Percentiles rank a stretch among this genome's conserved stretches.
phyloP scores from a whole-genome alignment of 2,797 vertebrate genomes.

The Lates japonicus region DNA sequence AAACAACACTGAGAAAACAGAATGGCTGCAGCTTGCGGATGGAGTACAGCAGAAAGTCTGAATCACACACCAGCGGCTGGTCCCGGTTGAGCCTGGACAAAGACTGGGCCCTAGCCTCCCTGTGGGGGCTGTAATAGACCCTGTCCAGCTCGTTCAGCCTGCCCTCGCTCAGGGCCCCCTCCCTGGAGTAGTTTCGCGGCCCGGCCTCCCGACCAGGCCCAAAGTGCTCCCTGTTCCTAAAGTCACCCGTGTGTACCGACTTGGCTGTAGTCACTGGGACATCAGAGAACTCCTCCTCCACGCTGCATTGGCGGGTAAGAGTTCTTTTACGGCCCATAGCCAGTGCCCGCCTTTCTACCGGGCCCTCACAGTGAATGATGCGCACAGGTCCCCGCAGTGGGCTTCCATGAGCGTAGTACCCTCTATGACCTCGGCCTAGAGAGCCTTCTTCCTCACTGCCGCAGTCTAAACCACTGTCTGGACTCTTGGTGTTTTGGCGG shows the following conservation, averaged over 20 bases:
- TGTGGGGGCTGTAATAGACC: slow-evolving; percentile 85
- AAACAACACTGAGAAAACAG: slow-evolving; percentile 79
- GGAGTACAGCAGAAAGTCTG: slow-evolving; percentile 91
- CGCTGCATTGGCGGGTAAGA: slow-evolving; percentile 92
- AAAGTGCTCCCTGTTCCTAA: slow-evolving; percentile 82
- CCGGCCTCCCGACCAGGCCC: slow-evolving; percentile 76
- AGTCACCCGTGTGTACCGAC: slow-evolving; percentile 79
- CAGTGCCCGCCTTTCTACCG: slow-evolving; percentile 85
- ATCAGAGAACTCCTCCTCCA: slow-evolving; percentile 93
- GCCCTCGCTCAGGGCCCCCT: slow-evolving; percentile 83
- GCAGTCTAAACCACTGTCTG: slow-evolving; percentile 96
- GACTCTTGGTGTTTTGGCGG: slow-evolving; percentile 91
- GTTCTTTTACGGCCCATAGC: slow-evolving; percentile 91
- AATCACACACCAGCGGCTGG: slow-evolving; percentile 93
- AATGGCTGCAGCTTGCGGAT: slow-evolving; percentile 90
- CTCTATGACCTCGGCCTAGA: slow-evolving; percentile 79
- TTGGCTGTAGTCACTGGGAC: slow-evolving; percentile 67
- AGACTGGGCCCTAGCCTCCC: slow-evolving; percentile 88
- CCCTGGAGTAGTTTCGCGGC: slow-evolving; percentile 80
- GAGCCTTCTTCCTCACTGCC: slow-evolving; percentile 95
- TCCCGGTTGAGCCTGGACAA: slow-evolving; percentile 89
- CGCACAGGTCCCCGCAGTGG: slow-evolving; percentile 79
- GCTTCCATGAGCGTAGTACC: slow-evolving; percentile 79
- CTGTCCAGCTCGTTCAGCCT: slow-evolving; percentile 88
- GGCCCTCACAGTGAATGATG: slow-evolving; percentile 86